Percentiles rank a stretch among this genome's conserved stretches.
Evolutionary conservation across 35 echinoderm and acorn worm species (phyloP).

Genomic region (Nesometra sesokonis): DNA sequence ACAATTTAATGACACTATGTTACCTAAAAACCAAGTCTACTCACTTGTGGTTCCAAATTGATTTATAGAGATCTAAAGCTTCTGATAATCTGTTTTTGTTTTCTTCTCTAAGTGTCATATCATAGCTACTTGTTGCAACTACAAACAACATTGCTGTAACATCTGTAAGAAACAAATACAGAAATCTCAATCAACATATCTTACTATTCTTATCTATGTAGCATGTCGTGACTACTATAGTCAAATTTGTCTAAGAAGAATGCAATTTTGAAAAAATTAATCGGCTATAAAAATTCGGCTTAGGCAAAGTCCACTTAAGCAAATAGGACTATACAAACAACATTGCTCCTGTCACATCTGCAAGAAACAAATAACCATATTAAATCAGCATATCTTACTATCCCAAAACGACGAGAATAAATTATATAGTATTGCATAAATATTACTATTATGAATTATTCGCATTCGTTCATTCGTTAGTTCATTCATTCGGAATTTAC

Average conservation of each 20-base stretch:
- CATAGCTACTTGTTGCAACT: conserved; percentile 77
- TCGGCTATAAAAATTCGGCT: not conserved
- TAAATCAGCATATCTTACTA: no score
- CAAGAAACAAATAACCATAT: no score
- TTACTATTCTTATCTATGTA: not conserved
- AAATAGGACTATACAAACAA: not conserved
- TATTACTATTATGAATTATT: no score
- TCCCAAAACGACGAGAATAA: no score
- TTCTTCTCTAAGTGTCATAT: conserved; percentile 70
- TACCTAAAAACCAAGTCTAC: no score
- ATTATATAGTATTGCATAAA: no score
- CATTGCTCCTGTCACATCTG: no score
- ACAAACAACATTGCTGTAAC: conserved; percentile 85
- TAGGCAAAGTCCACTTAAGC: not conserved
- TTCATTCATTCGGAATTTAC: no score
- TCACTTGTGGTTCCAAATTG: conserved; percentile 82
- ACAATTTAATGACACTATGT: no score
- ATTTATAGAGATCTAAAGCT: conserved; percentile 67
- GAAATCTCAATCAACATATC: not conserved
- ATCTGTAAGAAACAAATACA: conserved; percentile 23
- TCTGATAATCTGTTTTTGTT: conserved; percentile 71
- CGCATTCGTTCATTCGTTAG: no score
- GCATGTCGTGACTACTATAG: not conserved
- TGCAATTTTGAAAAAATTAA: not conserved
- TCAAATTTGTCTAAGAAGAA: not conserved